A percentile compares a stretch with the other conserved stretches of the same genome.
These are phyloP conservation scores for Manis javanica DNA, from an alignment of 2,797 vertebrate genomes.

Conservation along the genomic window DNA sequence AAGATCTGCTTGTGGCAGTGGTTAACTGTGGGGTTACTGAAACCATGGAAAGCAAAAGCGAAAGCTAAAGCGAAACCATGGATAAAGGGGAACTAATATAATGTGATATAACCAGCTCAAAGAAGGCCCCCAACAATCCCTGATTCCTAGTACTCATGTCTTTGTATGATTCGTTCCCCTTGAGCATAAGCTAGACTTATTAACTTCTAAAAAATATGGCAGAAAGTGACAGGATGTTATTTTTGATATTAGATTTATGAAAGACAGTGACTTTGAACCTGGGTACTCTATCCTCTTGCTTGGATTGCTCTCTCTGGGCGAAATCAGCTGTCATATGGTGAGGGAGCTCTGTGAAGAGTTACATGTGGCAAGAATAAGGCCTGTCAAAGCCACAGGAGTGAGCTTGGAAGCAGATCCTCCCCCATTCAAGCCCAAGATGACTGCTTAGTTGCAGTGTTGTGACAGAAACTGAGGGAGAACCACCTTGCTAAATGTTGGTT, in stretches of 20 bases:
- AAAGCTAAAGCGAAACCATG: neutral
- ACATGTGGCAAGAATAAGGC: neutral
- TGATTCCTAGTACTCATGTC: neutral
- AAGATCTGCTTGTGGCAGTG: neutral
- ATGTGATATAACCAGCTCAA: neutral
- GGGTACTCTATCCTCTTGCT: neutral
- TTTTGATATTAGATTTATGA: slow-evolving; percentile 20
- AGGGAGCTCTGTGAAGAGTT: slow-evolving; percentile 1
- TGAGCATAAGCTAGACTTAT: neutral
- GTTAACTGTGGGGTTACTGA: neutral
- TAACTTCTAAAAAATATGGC: slow-evolving; percentile 10
- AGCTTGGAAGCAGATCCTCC: neutral
- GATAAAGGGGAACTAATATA: neutral
- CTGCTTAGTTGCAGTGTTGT: neutral
- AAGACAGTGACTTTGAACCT: slow-evolving; percentile 2
- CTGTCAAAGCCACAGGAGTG: neutral
- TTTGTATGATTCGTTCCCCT: neutral
- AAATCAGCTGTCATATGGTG: neutral
- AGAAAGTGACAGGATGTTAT: neutral
- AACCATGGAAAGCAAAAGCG: neutral
- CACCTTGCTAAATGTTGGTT: neutral
- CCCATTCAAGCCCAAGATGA: neutral
- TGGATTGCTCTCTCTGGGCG: neutral
- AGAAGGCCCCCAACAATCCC: neutral
- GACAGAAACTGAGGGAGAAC: neutral